phyloP scores from a whole-genome alignment of 2,113 vertebrate species.

The Lamprologus lemairii region DNA sequence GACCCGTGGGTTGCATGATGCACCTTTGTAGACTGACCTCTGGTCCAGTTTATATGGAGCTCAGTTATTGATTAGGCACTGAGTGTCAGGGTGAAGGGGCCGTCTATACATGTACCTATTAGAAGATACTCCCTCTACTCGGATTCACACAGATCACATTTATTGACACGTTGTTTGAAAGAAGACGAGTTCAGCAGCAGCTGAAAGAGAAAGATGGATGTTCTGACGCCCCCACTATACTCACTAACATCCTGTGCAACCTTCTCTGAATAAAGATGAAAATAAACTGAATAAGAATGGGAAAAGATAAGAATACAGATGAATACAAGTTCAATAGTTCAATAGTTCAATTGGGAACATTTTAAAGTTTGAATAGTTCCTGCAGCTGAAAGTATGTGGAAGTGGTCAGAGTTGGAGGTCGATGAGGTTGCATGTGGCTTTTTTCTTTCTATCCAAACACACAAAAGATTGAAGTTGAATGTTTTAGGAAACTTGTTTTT shows the following conservation, averaged over 20 bases:
- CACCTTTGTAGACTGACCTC: background rate
- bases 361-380: background rate
- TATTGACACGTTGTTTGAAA: background rate
- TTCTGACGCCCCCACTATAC: background rate
- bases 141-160: background rate
- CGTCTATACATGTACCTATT: fast-evolving
- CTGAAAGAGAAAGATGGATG: background rate
- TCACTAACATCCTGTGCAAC: background rate
- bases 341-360: too few species aligned
- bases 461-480: background rate
- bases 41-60: background rate
- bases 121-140: background rate
- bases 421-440: fast-evolving
- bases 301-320: background rate
- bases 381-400: background rate
- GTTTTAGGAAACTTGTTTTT: background rate
- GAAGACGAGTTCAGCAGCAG: background rate
- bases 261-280: background rate
- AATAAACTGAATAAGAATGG: background rate
- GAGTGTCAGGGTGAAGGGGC: background rate
- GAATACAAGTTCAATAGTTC: background rate
- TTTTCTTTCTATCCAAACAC: background rate
- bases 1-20: background rate
- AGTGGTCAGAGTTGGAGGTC: background rate
- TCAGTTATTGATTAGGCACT: background rate